Conservation (phyloP, 2,797 vertebrate genomes). For the Sphenopsis melanotis region DNA sequence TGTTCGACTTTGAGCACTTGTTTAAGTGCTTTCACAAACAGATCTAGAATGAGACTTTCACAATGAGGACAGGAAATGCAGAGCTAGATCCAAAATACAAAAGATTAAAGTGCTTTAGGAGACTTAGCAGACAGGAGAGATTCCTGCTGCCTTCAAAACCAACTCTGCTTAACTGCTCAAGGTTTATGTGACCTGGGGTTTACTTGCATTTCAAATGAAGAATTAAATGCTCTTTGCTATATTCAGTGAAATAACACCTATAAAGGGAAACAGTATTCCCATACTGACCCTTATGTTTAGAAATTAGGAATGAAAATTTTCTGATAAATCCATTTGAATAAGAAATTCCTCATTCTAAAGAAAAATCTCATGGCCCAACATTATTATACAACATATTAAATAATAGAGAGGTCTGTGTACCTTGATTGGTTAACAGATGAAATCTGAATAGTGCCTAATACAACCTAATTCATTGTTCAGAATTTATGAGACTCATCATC, state of each 20-base stretch:
- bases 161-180: neutral
- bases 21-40: neutral
- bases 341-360: neutral
- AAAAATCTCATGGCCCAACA: neutral
- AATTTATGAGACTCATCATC: slow-evolving; percentile 71
- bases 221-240: neutral
- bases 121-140: neutral
- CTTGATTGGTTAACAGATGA: slow-evolving; percentile 59
- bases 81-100: neutral
- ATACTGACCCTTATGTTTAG: neutral
- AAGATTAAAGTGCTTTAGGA: neutral
- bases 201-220: neutral
- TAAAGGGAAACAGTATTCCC: neutral
- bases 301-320: neutral
- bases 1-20: neutral
- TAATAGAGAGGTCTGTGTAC: slow-evolving; percentile 42
- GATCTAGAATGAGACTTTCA: neutral
- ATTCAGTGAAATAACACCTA: neutral
- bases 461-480: slow-evolving; percentile 64
- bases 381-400: neutral
- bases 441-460: slow-evolving; percentile 62
- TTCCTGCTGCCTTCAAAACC: neutral
- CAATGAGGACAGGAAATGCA: neutral
- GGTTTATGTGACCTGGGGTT: neutral
- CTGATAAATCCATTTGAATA: neutral